phyloP scores from a whole-genome alignment of 1,140 invertebrate genomes.

The Anagrus nilaparvatae region DNA sequence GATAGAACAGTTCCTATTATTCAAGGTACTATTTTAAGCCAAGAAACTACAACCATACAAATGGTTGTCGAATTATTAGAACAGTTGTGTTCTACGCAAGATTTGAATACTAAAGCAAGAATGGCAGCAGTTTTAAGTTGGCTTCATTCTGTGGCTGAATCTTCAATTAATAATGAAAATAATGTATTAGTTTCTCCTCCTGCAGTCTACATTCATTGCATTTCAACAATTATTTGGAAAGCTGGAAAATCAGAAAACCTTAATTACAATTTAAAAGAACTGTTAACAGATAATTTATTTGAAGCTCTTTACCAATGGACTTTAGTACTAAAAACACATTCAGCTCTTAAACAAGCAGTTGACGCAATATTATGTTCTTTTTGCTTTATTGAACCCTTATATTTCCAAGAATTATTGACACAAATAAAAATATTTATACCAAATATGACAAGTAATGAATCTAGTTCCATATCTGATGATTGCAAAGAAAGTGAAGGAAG shows the following conservation, averaged over 20 bases:
- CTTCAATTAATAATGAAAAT: slow-evolving; percentile 23
- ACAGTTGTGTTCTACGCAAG: slow-evolving; percentile 56
- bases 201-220: slow-evolving; percentile 55
- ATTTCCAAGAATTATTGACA: slow-evolving; percentile 63
- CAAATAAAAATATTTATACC: slow-evolving; percentile 59
- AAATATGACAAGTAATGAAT: slow-evolving; percentile 41
- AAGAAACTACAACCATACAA: slow-evolving; percentile 46
- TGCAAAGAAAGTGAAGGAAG: slow-evolving; percentile 47
- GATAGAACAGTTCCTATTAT: slow-evolving; percentile 39
- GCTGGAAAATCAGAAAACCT: slow-evolving; percentile 50
- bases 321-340: slow-evolving; percentile 49
- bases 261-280: slow-evolving; percentile 50
- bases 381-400: slow-evolving; percentile 67
- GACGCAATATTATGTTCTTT: slow-evolving; percentile 73
- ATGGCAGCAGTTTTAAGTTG: slow-evolving; percentile 51
- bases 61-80: slow-evolving; percentile 71
- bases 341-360: slow-evolving; percentile 66
- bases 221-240: slow-evolving; percentile 74
- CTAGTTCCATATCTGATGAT: slow-evolving; percentile 48
- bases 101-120: slow-evolving; percentile 40
- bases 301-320: slow-evolving; percentile 71
- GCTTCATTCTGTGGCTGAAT: slow-evolving; percentile 47
- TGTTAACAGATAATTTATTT: slow-evolving; percentile 60
- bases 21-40: slow-evolving; percentile 29
- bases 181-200: slow-evolving; percentile 29